Evolutionary conservation across 2,888 invertebrate species (phyloP).

Genomic region (Scaptomyza flava): DNA sequence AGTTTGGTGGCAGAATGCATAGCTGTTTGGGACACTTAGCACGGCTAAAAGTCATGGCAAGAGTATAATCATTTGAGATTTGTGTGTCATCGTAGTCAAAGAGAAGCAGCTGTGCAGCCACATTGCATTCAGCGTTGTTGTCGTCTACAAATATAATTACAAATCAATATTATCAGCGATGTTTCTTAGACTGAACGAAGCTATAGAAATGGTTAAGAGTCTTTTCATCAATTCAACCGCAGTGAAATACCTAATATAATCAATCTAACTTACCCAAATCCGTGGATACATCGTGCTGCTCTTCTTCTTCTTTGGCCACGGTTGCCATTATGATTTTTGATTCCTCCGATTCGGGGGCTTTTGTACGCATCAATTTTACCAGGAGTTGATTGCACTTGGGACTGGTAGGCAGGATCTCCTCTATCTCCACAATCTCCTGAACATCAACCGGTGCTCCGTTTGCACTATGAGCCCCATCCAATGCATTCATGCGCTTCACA

Average conservation of each 20-base stretch:
- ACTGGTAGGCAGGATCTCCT: conserved; percentile 88
- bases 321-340: conserved; percentile 81
- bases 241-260: neutral
- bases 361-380: conserved; percentile 84
- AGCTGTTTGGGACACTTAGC: conserved; percentile 89
- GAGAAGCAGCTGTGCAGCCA: conserved; percentile 79
- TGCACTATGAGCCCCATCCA: conserved; percentile 52
- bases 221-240: no score
- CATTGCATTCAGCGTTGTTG: conserved; percentile 68
- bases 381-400: conserved; percentile 88
- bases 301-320: conserved; percentile 70
- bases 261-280: conserved; percentile 51
- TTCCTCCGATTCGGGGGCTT: conserved; percentile 56
- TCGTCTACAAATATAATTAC: conserved; percentile 36
- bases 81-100: conserved; percentile 76
- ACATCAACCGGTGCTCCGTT: conserved; percentile 38
- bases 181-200: no score
- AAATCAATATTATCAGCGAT: neutral
- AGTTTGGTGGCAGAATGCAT: conserved; percentile 87
- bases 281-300: conserved; percentile 52
- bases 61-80: conserved; percentile 80
- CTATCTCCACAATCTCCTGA: conserved; percentile 79
- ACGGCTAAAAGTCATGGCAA: conserved; percentile 86
- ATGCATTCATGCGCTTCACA: conserved; percentile 79
- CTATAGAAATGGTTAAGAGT: no score